Percentiles rank a stretch among this genome's conserved stretches.
Conservation (phyloP, 2,113 vertebrate genomes). For the Trachemys scripta region DNA sequence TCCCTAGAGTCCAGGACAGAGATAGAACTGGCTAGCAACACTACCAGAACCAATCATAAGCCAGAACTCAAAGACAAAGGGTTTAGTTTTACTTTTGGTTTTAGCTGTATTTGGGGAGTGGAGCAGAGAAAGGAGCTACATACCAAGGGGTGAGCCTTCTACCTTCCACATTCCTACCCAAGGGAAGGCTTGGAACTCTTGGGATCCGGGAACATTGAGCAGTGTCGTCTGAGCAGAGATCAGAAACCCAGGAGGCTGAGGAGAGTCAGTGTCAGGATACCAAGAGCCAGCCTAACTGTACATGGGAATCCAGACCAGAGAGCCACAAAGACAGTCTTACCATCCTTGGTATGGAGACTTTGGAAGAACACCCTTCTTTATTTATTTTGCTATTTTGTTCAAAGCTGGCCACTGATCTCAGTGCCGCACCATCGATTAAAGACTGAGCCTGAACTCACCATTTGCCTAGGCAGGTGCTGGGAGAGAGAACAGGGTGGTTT, state of each 20-base stretch:
- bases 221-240: neutral
- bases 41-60: neutral
- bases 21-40: neutral
- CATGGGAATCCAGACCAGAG: neutral
- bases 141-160: neutral
- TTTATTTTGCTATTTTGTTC: neutral
- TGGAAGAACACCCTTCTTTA: neutral
- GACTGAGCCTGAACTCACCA: neutral
- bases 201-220: neutral
- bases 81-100: neutral
- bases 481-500: neutral
- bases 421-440: neutral
- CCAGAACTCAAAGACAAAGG: neutral
- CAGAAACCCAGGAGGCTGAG: neutral
- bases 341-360: neutral
- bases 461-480: neutral
- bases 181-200: neutral
- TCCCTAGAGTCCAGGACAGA: neutral
- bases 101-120: neutral
- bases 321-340: neutral
- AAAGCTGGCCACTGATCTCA: neutral
- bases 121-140: neutral
- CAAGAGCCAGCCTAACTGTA: neutral
- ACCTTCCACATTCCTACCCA: neutral
- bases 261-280: neutral